Evolutionary conservation across 2,888 invertebrate species (phyloP), one percentile per base, ranked within the genome.

Genomic region (Osmoderma eremita): DNA sequence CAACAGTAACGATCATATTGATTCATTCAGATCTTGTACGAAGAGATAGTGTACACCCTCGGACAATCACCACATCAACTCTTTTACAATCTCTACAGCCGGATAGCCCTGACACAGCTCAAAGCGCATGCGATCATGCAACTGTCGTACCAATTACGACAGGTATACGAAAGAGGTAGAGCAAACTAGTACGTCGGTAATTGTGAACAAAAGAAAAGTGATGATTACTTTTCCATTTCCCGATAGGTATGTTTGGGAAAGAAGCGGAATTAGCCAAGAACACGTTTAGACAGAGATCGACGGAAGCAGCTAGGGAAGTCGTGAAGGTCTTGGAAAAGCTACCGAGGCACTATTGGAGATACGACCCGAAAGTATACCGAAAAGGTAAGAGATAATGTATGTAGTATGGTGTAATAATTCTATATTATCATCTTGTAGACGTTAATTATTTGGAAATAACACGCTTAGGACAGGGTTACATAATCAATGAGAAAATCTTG

Each of bases 51-150:
- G 5, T n/a, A 54, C 22, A 13, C 1, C 0, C 10, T 12, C 13
- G 3, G 20, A 38, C 63, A 64, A 41, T 64, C 54, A 5, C 39
- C 38, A 5, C 20, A 45, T 2, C 64, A 64, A 12, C 83, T 92
- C 65, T 84, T 92, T 39, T 91, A 88, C 79, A 90, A 91, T 77
- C 85, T 92, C 73, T 92, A 92, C 83, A 88, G 87, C 75, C 88
- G 90, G 0, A 87, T 93, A 69, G 87, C 91, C 0, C 81, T 92
- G 20, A 88, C 91, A 0, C 91, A 93, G 83, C 86, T 93, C 74
- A 92, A 92, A 80, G 93, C 91, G 1, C 92, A 90, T 79, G 88
- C 89, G 36, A 91, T 93, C 89, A 89, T 92, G 86, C 91, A 93
- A 79, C 92, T 92, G 82, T 91, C 93, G 0, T 93, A 90, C 87